Evolutionary conservation across 2,113 vertebrate genomes (phyloP).

Genomic region (Plecotus auritus): DNA sequence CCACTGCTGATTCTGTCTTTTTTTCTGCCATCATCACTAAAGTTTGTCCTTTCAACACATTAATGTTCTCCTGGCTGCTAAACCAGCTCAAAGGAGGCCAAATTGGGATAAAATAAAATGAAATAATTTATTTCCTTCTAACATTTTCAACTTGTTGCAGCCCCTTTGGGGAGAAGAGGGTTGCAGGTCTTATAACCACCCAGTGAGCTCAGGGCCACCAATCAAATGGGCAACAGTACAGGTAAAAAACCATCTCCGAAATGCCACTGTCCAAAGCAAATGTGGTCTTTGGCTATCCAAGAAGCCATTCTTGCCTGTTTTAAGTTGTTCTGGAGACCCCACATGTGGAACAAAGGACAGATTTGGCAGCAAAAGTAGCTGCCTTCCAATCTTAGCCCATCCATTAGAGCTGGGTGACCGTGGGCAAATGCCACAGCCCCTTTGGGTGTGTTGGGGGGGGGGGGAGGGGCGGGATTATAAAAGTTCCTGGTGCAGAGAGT

Average conservation of each 20-base stretch:
- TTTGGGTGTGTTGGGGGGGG: background rate
- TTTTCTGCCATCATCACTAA: background rate
- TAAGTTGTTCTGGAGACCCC: background rate
- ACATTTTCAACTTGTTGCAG: background rate
- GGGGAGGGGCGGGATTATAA: background rate
- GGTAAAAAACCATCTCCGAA: background rate
- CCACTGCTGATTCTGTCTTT: background rate
- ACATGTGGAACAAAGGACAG: background rate
- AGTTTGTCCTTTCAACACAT: background rate
- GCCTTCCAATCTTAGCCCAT: background rate
- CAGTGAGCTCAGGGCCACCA: background rate
- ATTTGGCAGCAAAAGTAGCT: background rate
- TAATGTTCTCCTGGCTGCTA: background rate
- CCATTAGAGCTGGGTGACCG: background rate
- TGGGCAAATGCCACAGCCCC: background rate
- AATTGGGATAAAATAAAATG: background rate
- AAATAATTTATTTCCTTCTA: background rate
- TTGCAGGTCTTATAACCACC: background rate
- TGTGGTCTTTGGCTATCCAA: background rate
- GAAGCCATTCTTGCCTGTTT: background rate
- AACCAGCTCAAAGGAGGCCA: background rate
- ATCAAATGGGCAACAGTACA: background rate
- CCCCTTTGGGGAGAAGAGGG: background rate
- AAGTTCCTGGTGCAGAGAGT: background rate
- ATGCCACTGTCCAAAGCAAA: background rate